Percentiles rank a stretch among this genome's conserved stretches.
phyloP scores from a whole-genome alignment of 2,113 vertebrate genomes.

The Asarcornis scutulata region DNA sequence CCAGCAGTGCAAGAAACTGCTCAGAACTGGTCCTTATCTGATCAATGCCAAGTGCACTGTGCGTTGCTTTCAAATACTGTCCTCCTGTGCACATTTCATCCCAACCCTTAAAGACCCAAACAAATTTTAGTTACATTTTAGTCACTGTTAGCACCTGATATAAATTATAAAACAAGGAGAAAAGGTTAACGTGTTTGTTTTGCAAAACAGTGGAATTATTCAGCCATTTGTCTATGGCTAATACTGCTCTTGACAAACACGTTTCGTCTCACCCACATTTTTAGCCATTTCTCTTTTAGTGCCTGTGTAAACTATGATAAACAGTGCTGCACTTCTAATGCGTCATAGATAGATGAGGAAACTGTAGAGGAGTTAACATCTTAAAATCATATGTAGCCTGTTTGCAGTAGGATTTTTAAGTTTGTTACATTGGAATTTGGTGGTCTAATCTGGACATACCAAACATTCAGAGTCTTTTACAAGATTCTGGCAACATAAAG shows the following conservation, averaged over 20 bases:
- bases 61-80: neutral
- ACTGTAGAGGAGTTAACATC: neutral
- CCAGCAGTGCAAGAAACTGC: neutral
- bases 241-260: neutral
- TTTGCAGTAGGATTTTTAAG: neutral
- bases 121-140: neutral
- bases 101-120: neutral
- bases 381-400: neutral
- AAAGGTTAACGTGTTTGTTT: neutral
- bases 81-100: fast-evolving
- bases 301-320: neutral
- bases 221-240: neutral
- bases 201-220: neutral
- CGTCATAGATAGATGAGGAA: neutral
- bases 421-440: neutral
- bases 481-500: neutral
- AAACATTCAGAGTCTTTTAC: neutral
- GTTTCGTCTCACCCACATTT: neutral
- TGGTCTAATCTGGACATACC: neutral
- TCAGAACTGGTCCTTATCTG: neutral
- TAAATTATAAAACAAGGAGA: neutral
- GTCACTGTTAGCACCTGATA: neutral
- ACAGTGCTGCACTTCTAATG: neutral
- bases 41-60: neutral
- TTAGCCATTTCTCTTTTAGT: neutral